Evolutionary conservation across 1,140 invertebrate species (phyloP), one percentile per base, ranked within the genome.

Genomic region (Drosophila aff.): DNA sequence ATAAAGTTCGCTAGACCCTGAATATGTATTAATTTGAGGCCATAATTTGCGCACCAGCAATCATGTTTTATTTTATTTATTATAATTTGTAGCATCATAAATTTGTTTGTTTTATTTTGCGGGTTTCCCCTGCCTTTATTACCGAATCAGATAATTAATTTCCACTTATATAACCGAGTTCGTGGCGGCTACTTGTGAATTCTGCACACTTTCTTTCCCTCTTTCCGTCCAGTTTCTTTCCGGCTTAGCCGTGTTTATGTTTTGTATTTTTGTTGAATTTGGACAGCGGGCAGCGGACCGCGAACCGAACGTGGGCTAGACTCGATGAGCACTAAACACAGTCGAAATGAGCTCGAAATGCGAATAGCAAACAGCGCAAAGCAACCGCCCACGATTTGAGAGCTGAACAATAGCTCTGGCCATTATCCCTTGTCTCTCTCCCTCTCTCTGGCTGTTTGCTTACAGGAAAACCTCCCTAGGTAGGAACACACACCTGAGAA

Each of bases 231-330:
- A 36, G 33, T 36, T 36, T 69, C 60, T 23, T 65, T 81, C 82
- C 76, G 71, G 67, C 53, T 75, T 61, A 23, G 38, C 50, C 28
- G 44, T 53, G 43, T 61, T 71, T 72, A 40, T 49, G 26, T 76
- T 40, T 57, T 71, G 41, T 46, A 44, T 78, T 69, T 71, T 21
- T 5, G 46, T 67, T 52, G 40, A 76, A 44, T 61, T 76, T 50
- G 26, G 52, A 64, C 61, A 73, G 57, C 49, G 52, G 52, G 68
- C 61, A 73, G 57, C 49, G 52, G 52, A 68, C 71, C 55, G 33
- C 67, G 83, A 87, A 83, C 83, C 66, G 76, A 69, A 63, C 84
- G 84, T 83, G 75, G 47, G 64, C 67, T 79, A 63, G 66, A 80
- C 81, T 83, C 52, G 66, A 52, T 55, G 60, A 77, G 62, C 58